Base-by-base conservation (phyloP, 2,888 invertebrate species). In the Hetaerina titia region DNA sequence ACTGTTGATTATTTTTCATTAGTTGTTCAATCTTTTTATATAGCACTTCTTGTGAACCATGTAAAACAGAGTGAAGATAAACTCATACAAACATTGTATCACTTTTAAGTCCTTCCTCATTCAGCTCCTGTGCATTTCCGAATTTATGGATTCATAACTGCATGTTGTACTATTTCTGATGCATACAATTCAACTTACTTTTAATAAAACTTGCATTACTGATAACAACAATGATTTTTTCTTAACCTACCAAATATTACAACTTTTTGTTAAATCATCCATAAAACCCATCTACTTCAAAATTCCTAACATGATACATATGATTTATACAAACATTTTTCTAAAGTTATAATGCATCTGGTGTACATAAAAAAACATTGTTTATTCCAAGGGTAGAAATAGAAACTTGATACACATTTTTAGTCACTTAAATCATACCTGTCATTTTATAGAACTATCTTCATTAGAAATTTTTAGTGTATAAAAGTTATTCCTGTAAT, bases 121-220 rank as follows among this genome's bases (percentile, higher is more conserved):
- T 56, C n/a, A 9, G 9, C 69, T 92, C 56, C 92, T 69, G 92
- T n/a, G n/a, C 45, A 92, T 69, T 92, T 92, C 45, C 69, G 69
- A 69, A 56, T 56, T 56, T 92, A 69, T 74, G 64, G 56, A 92
- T 56, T 63, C 64, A 92, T 92, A 92, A 69, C 56, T 63, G 92
- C 92, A 92, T 92, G 92, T 69, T 57, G 69, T 69, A 92, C 64
- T 92, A 69, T 92, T 92, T 64, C 69, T 92, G 69, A 63, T 92
- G 92, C 92, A 92, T 92, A 92, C 56, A 92, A 92, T 92, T 92
- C 92, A 69, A 92, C 45, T 69, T 69, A 69, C 64, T 92, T 92
- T 92, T 92, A 92, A 92, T 92, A 92, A 92, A 92, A 92, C 92
- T 92, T 92, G 92, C 92, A 92, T 92, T 92, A 64, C 69, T 92